Conservation (phyloP, 2,888 invertebrate genomes). For the Papilio gigon region DNA sequence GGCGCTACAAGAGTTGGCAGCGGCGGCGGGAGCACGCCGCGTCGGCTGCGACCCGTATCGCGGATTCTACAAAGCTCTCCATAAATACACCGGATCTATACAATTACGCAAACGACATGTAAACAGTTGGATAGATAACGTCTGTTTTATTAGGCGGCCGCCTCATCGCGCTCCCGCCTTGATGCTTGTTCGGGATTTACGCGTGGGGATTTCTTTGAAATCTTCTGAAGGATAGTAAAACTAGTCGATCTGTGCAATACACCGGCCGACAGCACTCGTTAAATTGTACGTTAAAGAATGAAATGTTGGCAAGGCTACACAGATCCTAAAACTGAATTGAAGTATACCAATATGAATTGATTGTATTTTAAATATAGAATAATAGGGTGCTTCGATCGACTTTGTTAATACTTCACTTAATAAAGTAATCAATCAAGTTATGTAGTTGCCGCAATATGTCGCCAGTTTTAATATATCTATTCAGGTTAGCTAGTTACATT, state of each 20-base stretch:
- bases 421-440: too few species aligned
- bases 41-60: constrained; percentile 19
- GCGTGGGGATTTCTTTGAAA: constrained; percentile 18
- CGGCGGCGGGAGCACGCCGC: background rate
- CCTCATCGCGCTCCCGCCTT: constrained; percentile 15
- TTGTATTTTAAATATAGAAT: too few species aligned
- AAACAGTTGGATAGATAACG: constrained; percentile 29
- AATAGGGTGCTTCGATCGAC: too few species aligned
- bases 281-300: background rate
- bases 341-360: background rate
- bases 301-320: background rate
- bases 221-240: constrained; percentile 26
- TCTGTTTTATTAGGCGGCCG: constrained; percentile 30
- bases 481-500: too few species aligned
- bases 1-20: constrained; percentile 14
- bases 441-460: too few species aligned
- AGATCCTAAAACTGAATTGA: background rate
- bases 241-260: constrained; percentile 18
- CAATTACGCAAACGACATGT: constrained; percentile 39
- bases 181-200: constrained; percentile 14
- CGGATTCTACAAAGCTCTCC: constrained; percentile 33
- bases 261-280: constrained; percentile 1
- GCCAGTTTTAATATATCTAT: too few species aligned
- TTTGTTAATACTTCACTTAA: too few species aligned
- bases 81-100: constrained; percentile 36